These are phyloP conservation scores for Pithys albifrons DNA, from an alignment of 2,113 vertebrate genomes.

Conservation along the genomic window DNA sequence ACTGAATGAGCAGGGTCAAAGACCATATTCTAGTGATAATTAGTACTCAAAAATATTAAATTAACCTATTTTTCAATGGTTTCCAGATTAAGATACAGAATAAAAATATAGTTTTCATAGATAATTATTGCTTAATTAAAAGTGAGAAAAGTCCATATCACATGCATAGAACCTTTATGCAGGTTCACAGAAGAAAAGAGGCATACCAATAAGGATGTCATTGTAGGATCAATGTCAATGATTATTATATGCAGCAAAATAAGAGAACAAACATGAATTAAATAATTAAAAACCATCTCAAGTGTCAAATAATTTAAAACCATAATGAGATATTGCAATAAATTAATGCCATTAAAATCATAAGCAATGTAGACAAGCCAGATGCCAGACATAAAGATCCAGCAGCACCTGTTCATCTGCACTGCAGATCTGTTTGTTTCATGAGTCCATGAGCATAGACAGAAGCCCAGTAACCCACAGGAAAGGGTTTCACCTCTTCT, in stretches of 20 bases:
- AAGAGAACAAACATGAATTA: conserved; percentile 36
- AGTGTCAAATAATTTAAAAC: conserved; percentile 13
- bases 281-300: conserved; percentile 32
- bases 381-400: not conserved
- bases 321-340: not conserved
- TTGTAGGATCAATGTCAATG: not conserved
- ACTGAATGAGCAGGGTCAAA: not conserved
- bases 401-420: not conserved
- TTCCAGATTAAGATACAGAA: not conserved
- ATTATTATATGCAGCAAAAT: not conserved
- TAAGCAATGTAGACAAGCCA: not conserved
- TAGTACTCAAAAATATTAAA: not conserved
- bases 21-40: not conserved
- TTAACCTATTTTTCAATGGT: not conserved
- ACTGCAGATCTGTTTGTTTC: not conserved
- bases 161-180: not conserved
- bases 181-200: not conserved
- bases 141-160: not conserved
- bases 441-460: not conserved
- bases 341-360: conserved; percentile 7
- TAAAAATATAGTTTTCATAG: not conserved
- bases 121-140: not conserved
- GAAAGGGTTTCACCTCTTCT: not conserved
- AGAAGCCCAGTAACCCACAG: not conserved
- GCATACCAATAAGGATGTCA: not conserved